Conservation (phyloP, 2,113 vertebrate genomes). For the zebrafish (Danio rerio) region DNA sequence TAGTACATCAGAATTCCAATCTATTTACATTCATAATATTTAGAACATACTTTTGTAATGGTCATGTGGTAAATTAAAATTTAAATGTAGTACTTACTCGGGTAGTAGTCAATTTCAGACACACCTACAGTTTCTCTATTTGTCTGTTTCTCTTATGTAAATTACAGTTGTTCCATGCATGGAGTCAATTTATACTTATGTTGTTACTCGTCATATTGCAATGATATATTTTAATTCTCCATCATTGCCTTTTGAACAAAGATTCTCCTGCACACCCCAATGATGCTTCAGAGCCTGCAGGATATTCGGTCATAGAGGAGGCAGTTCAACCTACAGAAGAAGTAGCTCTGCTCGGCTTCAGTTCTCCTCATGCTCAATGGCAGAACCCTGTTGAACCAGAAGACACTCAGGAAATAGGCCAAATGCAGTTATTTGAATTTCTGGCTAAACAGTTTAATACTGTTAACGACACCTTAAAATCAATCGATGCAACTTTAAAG, state of each 20-base stretch:
- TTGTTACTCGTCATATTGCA: neutral
- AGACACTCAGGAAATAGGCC: neutral
- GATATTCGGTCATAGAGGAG: neutral
- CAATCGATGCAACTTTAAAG: conserved; percentile 5
- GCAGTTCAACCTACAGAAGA: neutral
- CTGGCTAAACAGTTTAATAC: conserved; percentile 8
- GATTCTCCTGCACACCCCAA: neutral
- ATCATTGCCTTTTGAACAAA: neutral
- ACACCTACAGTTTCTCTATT: too few relatives aligned
- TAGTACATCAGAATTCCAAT: too few relatives aligned
- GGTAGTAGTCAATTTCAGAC: too few relatives aligned
- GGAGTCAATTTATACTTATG: too few relatives aligned
- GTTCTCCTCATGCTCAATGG: neutral
- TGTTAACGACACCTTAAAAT: neutral
- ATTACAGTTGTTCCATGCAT: too few relatives aligned
- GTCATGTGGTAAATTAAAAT: too few relatives aligned
- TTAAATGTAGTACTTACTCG: too few relatives aligned
- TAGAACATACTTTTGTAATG: too few relatives aligned
- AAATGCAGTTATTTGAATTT: neutral
- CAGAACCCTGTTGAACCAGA: neutral
- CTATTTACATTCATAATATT: too few relatives aligned
- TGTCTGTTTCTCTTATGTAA: too few relatives aligned
- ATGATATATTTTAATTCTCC: neutral
- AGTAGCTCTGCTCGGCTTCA: neutral
- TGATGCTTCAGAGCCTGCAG: neutral